Percentiles rank a stretch among this genome's conserved stretches.
Conservation (phyloP, 2,113 vertebrate species). For the Xiphophorus hellerii region DNA sequence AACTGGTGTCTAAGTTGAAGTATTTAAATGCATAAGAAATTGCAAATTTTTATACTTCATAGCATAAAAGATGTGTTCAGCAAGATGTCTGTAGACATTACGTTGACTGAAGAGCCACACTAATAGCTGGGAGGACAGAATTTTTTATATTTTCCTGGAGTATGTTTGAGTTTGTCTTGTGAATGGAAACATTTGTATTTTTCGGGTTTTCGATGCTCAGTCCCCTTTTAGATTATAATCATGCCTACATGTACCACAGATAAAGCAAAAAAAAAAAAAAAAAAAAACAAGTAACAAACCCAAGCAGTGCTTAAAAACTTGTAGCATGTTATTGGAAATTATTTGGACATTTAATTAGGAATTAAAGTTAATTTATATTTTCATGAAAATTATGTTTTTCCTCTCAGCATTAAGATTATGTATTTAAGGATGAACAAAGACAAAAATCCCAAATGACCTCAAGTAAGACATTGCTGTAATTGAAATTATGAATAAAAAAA, state of each 20-base stretch:
- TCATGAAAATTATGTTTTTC: constrained; percentile 85
- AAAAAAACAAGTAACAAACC: neutral
- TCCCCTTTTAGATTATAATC: constrained; percentile 11
- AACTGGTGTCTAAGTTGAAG: constrained; percentile 15
- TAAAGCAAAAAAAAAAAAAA: neutral
- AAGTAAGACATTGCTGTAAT: constrained; percentile 87
- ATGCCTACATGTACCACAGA: constrained; percentile 26
- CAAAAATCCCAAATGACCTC: constrained; percentile 84
- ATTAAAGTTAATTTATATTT: constrained; percentile 92
- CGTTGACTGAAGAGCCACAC: constrained; percentile 23
- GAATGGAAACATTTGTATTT: constrained; percentile 18
- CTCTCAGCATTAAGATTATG: constrained; percentile 78
- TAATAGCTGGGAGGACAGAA: constrained; percentile 13
- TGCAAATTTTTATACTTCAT: constrained; percentile 37
- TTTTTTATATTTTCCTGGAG: constrained; percentile 14
- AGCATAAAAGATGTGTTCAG: constrained; percentile 10
- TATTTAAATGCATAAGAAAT: constrained; percentile 12
- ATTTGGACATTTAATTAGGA: constrained; percentile 72
- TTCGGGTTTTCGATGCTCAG: constrained; percentile 11
- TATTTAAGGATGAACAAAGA: constrained; percentile 84
- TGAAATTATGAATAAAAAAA: constrained; percentile 82
- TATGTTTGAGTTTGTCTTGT: constrained; percentile 21
- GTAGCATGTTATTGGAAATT: constrained; percentile 87
- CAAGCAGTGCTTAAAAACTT: constrained; percentile 75
- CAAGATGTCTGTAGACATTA: neutral